phyloP scores from a whole-genome alignment of 2,888 invertebrate species.

The Protophormia terraenovae region DNA sequence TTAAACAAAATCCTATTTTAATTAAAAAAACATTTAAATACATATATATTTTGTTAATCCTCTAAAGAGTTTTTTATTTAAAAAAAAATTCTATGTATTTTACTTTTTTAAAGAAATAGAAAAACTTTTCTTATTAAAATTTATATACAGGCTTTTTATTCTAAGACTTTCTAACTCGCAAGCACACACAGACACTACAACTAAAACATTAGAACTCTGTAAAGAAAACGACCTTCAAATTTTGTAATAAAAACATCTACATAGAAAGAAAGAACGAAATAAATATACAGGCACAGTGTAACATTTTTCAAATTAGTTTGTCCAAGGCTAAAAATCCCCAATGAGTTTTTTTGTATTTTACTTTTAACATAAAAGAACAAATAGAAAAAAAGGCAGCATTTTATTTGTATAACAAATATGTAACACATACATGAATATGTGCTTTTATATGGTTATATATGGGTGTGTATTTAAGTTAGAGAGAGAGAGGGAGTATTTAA shows the following conservation, averaged over 20 bases:
- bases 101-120: background rate
- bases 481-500: background rate
- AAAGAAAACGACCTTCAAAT: conserved; percentile 48
- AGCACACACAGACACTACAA: background rate
- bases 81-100: background rate
- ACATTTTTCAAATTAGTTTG: conserved; percentile 48
- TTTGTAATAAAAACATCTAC: background rate
- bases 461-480: background rate
- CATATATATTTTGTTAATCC: background rate
- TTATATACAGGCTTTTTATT: background rate
- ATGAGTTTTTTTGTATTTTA: conserved; percentile 9
- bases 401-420: no score
- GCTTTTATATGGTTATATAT: background rate
- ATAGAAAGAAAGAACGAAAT: background rate
- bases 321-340: conserved; percentile 42
- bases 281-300: background rate
- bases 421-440: background rate
- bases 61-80: background rate
- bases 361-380: background rate
- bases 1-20: background rate
- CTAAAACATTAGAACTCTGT: background rate
- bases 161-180: background rate
- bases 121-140: conserved; percentile 15
- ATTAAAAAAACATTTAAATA: background rate
- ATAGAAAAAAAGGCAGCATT: background rate